A percentile compares a stretch with the other conserved stretches of the same genome.
Evolutionary conservation across 1,140 invertebrate species (phyloP).

Genomic region (Dinoponera quadriceps): DNA sequence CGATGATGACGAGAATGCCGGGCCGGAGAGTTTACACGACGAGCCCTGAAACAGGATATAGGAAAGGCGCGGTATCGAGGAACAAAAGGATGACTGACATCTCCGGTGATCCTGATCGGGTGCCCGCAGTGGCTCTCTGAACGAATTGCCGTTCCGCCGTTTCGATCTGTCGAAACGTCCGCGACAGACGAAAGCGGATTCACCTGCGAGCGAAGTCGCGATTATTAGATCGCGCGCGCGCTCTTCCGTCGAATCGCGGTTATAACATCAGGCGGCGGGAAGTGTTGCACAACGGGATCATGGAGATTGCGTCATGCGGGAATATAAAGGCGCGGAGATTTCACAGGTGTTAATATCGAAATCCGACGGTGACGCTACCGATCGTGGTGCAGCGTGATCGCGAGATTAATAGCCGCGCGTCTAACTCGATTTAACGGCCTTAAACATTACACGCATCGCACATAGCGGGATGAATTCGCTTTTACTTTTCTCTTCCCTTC

Average conservation of each 20-base stretch:
- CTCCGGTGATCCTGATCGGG: constrained; percentile 80
- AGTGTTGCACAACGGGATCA: neutral
- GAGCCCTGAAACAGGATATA: constrained; percentile 36
- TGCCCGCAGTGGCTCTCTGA: constrained; percentile 66
- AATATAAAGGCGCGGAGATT: neutral
- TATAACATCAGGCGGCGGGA: neutral
- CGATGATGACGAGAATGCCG: constrained; percentile 48
- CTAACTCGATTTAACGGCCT: too few species aligned
- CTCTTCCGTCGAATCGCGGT: neutral
- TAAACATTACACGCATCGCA: too few species aligned
- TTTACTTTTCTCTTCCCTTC: too few species aligned
- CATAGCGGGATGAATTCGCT: too few species aligned
- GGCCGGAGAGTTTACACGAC: constrained; percentile 27
- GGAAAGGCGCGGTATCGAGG: constrained; percentile 9
- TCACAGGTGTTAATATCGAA: too few species aligned
- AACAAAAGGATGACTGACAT: constrained; percentile 60
- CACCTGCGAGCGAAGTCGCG: neutral
- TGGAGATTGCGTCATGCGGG: neutral
- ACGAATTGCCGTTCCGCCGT: neutral
- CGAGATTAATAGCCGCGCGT: too few species aligned
- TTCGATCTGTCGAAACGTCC: constrained; percentile 26
- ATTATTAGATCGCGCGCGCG: neutral
- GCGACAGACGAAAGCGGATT: neutral
- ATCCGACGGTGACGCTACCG: too few species aligned
- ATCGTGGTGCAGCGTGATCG: too few species aligned